Evolutionary conservation across 2,888 invertebrate species (phyloP), one percentile per base, ranked within the genome.

Genomic region (Mesoligia furuncula): DNA sequence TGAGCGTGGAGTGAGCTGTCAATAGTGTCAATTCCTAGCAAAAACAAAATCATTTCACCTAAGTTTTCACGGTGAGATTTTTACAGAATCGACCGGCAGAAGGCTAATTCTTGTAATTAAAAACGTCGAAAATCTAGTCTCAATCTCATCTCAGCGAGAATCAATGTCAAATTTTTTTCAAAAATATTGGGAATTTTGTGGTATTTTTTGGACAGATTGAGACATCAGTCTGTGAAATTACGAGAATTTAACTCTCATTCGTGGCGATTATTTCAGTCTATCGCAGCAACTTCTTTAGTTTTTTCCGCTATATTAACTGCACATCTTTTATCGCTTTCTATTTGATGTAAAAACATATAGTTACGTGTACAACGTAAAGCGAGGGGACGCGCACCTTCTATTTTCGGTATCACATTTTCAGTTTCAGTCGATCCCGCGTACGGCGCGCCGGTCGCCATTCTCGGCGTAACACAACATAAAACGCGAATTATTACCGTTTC

Each of bases 321-420:
- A 85, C 86, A 83, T 89, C 87, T 87, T 89, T 89, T 88, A 91
- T 90, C 89, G 89, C 92, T 92, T 92, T 92, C 91, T 91, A 91
- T 90, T 91, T 88, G 78, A 85, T 90, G 91, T 91, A 90, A 90
- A 92, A 91, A 91, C 86, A 83, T 85, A 86, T 86, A 86, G 87
- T 84, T 85, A 80, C 79, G 73, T 80, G 75, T 79, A 75, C 78
- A 78, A 54, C 87, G 85, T 67, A 83, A 85, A 87, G 91, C 93
- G 94, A 93, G 94, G 95, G 94, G 92, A 92, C 90, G 90, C 42
- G 73, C 90, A 90, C 92, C 93, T 93, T 95, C 95, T 96, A 96
- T 96, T 96, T 96, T 95, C 91, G 95, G 95, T 92, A 88, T 90
- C 91, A 91, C 93, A 94, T 93, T 96, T 95, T 96, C 96, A 96